Percentiles rank a stretch among this genome's conserved stretches.
Evolutionary conservation across 2,797 vertebrate genomes (phyloP).

Genomic region (Clarias pachynema): DNA sequence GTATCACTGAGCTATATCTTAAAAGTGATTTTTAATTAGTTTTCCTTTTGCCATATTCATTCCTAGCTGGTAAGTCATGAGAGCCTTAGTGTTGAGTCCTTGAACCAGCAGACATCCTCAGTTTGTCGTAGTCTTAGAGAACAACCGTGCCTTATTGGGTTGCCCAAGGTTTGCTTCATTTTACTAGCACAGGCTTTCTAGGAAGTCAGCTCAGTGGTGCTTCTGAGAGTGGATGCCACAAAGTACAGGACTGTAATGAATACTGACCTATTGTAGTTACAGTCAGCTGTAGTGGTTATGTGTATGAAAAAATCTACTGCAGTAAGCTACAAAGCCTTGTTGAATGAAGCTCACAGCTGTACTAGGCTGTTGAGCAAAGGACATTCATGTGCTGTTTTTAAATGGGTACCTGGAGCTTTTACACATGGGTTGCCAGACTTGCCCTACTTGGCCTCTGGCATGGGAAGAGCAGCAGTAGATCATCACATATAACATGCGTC

Average conservation of each 20-base stretch:
- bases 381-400: slow-evolving; percentile 46
- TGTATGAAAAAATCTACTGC: slow-evolving; percentile 9
- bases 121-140: background rate
- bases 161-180: slow-evolving; percentile 20
- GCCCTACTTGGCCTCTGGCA: slow-evolving; percentile 30
- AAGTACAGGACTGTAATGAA: slow-evolving; percentile 20
- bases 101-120: background rate
- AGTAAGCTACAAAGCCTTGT: slow-evolving; percentile 15
- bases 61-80: background rate
- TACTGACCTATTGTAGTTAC: slow-evolving; percentile 38
- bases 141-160: background rate
- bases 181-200: slow-evolving; percentile 19
- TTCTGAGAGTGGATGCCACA: slow-evolving; percentile 32
- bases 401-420: slow-evolving; percentile 37
- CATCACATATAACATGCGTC: slow-evolving; percentile 28
- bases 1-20: background rate
- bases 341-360: slow-evolving; percentile 42
- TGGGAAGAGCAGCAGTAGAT: slow-evolving; percentile 24
- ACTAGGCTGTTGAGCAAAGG: slow-evolving; percentile 14
- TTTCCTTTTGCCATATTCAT: background rate
- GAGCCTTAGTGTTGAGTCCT: background rate
- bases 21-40: background rate
- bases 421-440: slow-evolving; percentile 19
- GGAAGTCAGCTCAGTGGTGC: slow-evolving; percentile 14
- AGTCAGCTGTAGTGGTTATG: slow-evolving; percentile 28